These are phyloP conservation scores for Brachypalpus laphriformis DNA, from an alignment of 2,888 invertebrate species.

Conservation along the genomic window DNA sequence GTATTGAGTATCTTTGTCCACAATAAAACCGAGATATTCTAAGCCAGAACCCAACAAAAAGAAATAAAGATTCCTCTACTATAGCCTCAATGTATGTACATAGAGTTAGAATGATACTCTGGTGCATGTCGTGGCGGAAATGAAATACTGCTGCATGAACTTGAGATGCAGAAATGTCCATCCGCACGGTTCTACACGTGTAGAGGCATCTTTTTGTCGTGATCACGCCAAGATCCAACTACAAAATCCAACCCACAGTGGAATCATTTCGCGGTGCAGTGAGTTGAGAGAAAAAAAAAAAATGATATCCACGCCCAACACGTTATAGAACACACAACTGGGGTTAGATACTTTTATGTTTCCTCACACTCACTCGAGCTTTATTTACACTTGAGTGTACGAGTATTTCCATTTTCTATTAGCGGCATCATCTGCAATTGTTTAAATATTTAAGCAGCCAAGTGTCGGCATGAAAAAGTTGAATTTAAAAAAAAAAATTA, in stretches of 20 bases:
- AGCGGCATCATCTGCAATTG: conserved; percentile 38
- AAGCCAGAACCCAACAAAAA: conserved; percentile 8
- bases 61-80: conserved; percentile 31
- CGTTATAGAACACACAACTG: conserved; percentile 60
- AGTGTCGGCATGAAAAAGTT: conserved; percentile 15
- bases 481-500: neutral
- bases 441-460: conserved; percentile 52
- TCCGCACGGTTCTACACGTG: conserved; percentile 58
- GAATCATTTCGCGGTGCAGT: conserved; percentile 54
- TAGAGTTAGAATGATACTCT: conserved; percentile 15
- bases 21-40: conserved; percentile 39
- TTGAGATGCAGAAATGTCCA: conserved; percentile 55
- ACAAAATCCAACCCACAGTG: conserved; percentile 13
- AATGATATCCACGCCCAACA: conserved; percentile 9
- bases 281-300: conserved; percentile 13
- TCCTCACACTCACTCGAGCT: conserved; percentile 18
- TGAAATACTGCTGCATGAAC: conserved; percentile 63
- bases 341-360: conserved; percentile 52
- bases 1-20: conserved; percentile 31
- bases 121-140: conserved; percentile 57
- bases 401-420: conserved; percentile 27
- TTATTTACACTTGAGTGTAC: conserved; percentile 52
- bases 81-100: neutral
- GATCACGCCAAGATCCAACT: conserved; percentile 39
- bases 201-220: conserved; percentile 24